Percentiles rank a stretch among this genome's conserved stretches.
Conservation (phyloP, 2,888 invertebrate genomes). For the Fragum sueziense region DNA sequence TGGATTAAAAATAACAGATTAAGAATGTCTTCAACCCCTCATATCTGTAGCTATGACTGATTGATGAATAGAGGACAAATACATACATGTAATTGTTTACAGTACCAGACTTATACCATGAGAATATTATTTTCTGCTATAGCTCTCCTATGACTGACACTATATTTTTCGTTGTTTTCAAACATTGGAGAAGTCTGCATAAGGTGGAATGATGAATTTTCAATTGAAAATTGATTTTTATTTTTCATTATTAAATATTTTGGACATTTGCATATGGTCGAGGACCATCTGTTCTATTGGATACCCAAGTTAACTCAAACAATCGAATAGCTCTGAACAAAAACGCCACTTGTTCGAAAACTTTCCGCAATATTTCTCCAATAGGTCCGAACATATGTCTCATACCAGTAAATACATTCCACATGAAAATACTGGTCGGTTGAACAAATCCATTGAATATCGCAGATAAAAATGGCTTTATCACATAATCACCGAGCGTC, state of each 20-base stretch:
- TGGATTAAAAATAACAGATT: too few relatives aligned
- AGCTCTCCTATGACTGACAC: too few relatives aligned
- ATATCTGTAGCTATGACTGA: too few relatives aligned
- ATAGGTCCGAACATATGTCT: conserved; percentile 66
- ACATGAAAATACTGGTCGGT: conserved; percentile 64
- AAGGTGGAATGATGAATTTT: too few relatives aligned
- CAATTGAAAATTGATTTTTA: too few relatives aligned
- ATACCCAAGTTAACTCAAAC: conserved; percentile 62
- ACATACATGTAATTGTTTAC: too few relatives aligned
- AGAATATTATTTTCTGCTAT: too few relatives aligned
- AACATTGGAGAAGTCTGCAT: too few relatives aligned
- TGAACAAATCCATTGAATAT: conserved; percentile 67
- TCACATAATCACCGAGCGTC: conserved; percentile 64
- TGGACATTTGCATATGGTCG: conserved; percentile 4
- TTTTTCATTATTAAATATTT: conserved; percentile 1
- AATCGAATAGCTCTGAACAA: conserved; percentile 60
- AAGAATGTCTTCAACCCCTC: too few relatives aligned
- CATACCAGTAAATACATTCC: conserved; percentile 67
- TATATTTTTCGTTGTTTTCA: too few relatives aligned
- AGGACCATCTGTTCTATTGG: conserved; percentile 10
- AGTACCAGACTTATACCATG: too few relatives aligned
- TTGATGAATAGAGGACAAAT: too few relatives aligned
- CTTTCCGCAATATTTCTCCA: conserved; percentile 58
- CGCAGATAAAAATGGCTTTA: conserved; percentile 66
- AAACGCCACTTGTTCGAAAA: conserved; percentile 62